phyloP scores from a whole-genome alignment of 2,888 invertebrate genomes.

The Chrysomela aeneicollis region DNA sequence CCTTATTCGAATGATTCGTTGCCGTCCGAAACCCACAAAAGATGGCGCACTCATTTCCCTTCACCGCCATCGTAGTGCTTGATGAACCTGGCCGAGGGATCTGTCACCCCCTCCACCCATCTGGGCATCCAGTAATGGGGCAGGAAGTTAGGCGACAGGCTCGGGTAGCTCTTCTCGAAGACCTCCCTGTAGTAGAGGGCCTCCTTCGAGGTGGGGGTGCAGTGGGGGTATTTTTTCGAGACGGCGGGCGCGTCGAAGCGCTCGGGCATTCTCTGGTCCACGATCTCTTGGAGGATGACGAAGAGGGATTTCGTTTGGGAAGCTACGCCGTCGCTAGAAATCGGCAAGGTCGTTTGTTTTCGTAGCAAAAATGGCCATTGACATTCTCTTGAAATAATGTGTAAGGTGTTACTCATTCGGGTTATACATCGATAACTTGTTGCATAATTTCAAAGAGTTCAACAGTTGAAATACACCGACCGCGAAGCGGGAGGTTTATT shows the following conservation, averaged over 20 bases:
- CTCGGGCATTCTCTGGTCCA: slow-evolving; percentile 70
- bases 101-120: slow-evolving; percentile 74
- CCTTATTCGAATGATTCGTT: no score
- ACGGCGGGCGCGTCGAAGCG: slow-evolving; percentile 66
- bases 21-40: no score
- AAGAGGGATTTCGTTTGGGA: slow-evolving; percentile 77
- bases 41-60: no score
- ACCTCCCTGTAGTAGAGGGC: slow-evolving; percentile 77
- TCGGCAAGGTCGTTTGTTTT: no score
- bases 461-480: no score
- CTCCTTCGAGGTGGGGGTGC: slow-evolving; percentile 79
- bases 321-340: slow-evolving; percentile 76
- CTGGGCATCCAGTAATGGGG: slow-evolving; percentile 84
- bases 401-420: no score
- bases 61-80: slow-evolving; percentile 71
- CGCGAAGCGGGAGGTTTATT: no score
- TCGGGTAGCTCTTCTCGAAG: slow-evolving; percentile 73
- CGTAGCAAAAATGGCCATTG: no score
- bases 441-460: no score
- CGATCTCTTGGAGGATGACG: slow-evolving; percentile 72
- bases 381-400: no score
- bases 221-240: slow-evolving; percentile 68
- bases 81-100: slow-evolving; percentile 80
- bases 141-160: slow-evolving; percentile 67
- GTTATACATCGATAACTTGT: no score